phyloP scores from a whole-genome alignment of 2,888 invertebrate species.

The Bimastos eiseni region DNA sequence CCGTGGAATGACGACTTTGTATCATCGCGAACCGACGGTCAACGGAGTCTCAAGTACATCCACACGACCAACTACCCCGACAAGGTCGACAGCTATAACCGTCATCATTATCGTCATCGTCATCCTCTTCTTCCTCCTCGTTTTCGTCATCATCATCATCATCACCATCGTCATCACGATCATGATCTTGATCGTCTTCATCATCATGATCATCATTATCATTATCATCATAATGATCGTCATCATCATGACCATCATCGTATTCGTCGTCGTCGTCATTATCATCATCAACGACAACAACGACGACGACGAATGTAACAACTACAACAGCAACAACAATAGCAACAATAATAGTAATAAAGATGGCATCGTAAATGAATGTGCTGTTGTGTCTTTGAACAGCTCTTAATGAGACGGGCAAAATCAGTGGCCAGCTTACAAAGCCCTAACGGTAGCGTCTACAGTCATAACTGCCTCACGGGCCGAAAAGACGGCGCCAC shows the following conservation, averaged over 20 bases:
- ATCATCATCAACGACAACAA: too few relatives aligned
- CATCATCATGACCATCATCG: background rate
- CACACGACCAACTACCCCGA: background rate
- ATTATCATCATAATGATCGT: too few relatives aligned
- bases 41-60: background rate
- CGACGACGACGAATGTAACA: too few relatives aligned
- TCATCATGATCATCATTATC: background rate
- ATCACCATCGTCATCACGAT: constrained; percentile 8
- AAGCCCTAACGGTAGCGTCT: background rate
- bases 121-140: background rate
- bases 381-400: background rate
- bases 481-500: background rate
- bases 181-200: background rate
- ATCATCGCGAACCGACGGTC: background rate
- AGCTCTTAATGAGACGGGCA: background rate
- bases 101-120: background rate
- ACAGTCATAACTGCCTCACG: background rate
- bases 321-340: too few relatives aligned
- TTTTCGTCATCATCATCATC: constrained; percentile 26
- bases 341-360: too few relatives aligned
- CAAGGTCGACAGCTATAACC: background rate
- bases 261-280: background rate
- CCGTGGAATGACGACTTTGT: background rate
- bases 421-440: background rate
- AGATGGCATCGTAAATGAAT: too few relatives aligned